Evolutionary conservation across 1,140 invertebrate genomes (phyloP), one percentile per base, ranked within the genome.

Genomic region (Littorina saxatilis): DNA sequence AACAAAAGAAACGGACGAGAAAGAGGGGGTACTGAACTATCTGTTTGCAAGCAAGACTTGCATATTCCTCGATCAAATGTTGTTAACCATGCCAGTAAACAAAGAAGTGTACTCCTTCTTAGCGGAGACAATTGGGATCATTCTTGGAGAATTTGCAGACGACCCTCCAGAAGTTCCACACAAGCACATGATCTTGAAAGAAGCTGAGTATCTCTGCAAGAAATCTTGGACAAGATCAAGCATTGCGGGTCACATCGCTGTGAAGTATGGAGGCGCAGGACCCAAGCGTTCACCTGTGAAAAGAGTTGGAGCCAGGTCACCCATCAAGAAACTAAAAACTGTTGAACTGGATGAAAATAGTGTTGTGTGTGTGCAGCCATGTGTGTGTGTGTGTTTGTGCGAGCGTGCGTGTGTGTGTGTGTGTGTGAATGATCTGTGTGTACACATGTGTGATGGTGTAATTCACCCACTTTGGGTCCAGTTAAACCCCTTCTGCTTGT

Each of bases 31-130:
- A n/a, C n/a, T n/a, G n/a, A n/a, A n/a, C n/a, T n/a, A n/a, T n/a
- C n/a, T n/a, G n/a, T n/a, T n/a, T n/a, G n/a, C n/a, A n/a, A n/a
- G n/a, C n/a, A n/a, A n/a, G n/a, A n/a, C n/a, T n/a, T n/a, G n/a
- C n/a, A n/a, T n/a, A n/a, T n/a, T n/a, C n/a, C n/a, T n/a, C n/a
- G n/a, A n/a, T n/a, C n/a, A n/a, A n/a, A n/a, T n/a, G n/a, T 47
- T 47, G 7, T 47, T 47, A 5, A 40, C 29, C 23, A 73, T 73
- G 70, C 70, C 70, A 27, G 35, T 78, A 20, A 78, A 78, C 39
- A 37, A 58, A 63, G 76, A 78, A 63, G 76, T 58, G 1, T 78
- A 58, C 58, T 78, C 76, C n/a, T 27, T 78, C n/a, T 37, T 78
- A 20, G 76, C 76, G 32, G 58, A 78, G 39, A 66, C 76, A 7